Percentiles rank a stretch among this genome's conserved stretches.
These are phyloP conservation scores for Menidia menidia DNA, from an alignment of 2,797 vertebrate species.

Conservation along the genomic window DNA sequence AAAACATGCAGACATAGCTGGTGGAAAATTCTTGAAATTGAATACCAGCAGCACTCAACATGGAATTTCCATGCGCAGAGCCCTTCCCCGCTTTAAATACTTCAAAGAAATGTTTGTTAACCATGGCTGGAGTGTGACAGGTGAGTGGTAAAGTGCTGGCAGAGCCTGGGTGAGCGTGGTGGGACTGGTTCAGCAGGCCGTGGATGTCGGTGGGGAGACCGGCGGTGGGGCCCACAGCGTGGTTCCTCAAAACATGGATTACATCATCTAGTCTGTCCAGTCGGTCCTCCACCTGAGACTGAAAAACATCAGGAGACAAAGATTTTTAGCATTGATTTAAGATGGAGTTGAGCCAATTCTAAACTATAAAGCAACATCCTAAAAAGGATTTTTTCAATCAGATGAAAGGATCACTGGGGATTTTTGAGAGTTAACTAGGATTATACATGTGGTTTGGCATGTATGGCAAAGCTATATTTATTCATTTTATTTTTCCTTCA, in stretches of 20 bases:
- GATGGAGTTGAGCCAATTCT: background rate
- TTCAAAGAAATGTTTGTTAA: constrained; percentile 85
- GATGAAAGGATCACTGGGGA: background rate
- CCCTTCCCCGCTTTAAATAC: constrained; percentile 48
- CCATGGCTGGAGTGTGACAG: constrained; percentile 80
- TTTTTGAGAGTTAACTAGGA: no score
- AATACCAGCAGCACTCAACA: constrained; percentile 41
- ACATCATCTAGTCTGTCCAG: constrained; percentile 96
- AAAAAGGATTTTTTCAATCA: background rate
- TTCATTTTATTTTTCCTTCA: no score
- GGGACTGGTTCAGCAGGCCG: constrained; percentile 78
- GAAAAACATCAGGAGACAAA: constrained; percentile 17
- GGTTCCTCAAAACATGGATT: constrained; percentile 94
- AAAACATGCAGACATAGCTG: constrained; percentile 81
- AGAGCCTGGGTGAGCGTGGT: constrained; percentile 73
- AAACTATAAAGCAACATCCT: background rate
- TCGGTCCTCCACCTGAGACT: constrained; percentile 95
- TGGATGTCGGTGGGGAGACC: constrained; percentile 88
- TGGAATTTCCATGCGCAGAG: constrained; percentile 30
- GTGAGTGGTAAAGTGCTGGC: constrained; percentile 48
- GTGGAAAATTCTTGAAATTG: constrained; percentile 65
- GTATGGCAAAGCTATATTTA: no score
- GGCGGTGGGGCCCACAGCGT: constrained; percentile 92
- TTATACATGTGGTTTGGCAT: no score
- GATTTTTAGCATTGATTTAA: background rate